Base-by-base conservation (phyloP, 2,797 vertebrate species). In the Ibycter americanus region DNA sequence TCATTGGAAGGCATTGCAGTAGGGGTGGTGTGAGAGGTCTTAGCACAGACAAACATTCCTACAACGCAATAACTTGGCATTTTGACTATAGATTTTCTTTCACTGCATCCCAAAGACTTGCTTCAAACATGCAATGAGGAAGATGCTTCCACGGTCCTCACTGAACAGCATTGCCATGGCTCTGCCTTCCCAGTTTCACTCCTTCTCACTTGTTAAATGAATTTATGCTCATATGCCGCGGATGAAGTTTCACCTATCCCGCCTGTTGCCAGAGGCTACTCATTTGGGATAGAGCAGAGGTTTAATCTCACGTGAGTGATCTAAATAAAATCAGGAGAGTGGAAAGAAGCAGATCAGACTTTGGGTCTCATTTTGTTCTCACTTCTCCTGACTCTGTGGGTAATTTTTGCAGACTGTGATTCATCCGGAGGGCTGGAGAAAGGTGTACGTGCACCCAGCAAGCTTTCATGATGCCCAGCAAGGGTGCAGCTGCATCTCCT, bases 381-480 rank as follows among this genome's bases (percentile, higher is more conserved):
- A 16, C 31, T 83, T 34, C 29, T 80, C 23, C 66, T 67, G 61
- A 71, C 15, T 58, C 40, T 32, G 22, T 0, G 4, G 79, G 17
- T 21, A 32, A 47, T 55, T 89, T 87, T 73, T 15, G 52, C 38
- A 71, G 67, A 16, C n/a, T 38, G 34, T 23, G 19, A 25, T 46
- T 74, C 4, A 3, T 6, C 51, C 42, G 40, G 42, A 80, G 12
- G 16, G 21, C 11, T 47, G 18, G 21, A 4, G 12, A 56, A 55
- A 11, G 15, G 2, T 17, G 9, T 11, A 17, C 0, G 0, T 20
- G 11, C 19, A 8, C 46, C 21, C 67, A 36, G 21, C 16, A 46
- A 83, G 22, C 29, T 34, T 44, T 54, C 2, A 1, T 38, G 55
- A 36, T 59, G 55, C 16, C 9, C 26, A 15, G 12, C 0, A 9